Base-by-base conservation (phyloP, 2,797 vertebrate genomes). In the Poecile montanus region DNA sequence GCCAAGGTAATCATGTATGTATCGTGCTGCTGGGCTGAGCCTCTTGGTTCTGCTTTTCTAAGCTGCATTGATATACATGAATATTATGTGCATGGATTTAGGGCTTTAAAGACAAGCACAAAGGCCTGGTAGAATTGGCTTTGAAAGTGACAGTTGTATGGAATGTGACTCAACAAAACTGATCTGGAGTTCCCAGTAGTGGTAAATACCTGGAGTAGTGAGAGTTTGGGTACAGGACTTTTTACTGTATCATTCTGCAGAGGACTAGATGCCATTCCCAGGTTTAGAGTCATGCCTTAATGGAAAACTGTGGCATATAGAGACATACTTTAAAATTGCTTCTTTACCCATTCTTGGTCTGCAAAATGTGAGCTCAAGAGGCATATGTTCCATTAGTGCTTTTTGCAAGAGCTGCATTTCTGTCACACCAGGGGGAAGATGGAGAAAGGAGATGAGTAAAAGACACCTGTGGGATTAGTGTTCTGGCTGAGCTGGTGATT, bases 1-100 rank as follows among this genome's bases (percentile, higher is more conserved):
- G 98, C 98, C 99, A 99, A 99, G 99, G 99, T 99, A 99, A 99
- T 98, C 98, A 98, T 98, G 98, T 98, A 97, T 98, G 98, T 98
- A 98, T 98, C 98, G 96, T 98, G 97, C 98, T 98, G 97, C 97
- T 97, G 94, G 96, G 95, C 95, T 93, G 96, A 98, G 97, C 96
- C 92, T 83, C 78, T 91, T 95, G 97, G 97, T 95, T 96, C 90
- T 94, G 93, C 94, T 92, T 95, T 94, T 95, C 91, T 83, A 91
- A 94, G 93, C 96, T 97, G 95, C 96, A 93, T 83, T 96, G 88
- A 97, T 97, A 95, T 96, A 96, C 95, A 96, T 96, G 95, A 95
- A 76, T 77, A 96, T 93, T 94, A 75, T 60, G 57, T 91, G 67
- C 42, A 48, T 65, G 84, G 74, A 74, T 89, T 40, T 84, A 86